These are phyloP conservation scores for Lethocerus indicus DNA, from an alignment of 1,140 invertebrate genomes.

Conservation along the genomic window DNA sequence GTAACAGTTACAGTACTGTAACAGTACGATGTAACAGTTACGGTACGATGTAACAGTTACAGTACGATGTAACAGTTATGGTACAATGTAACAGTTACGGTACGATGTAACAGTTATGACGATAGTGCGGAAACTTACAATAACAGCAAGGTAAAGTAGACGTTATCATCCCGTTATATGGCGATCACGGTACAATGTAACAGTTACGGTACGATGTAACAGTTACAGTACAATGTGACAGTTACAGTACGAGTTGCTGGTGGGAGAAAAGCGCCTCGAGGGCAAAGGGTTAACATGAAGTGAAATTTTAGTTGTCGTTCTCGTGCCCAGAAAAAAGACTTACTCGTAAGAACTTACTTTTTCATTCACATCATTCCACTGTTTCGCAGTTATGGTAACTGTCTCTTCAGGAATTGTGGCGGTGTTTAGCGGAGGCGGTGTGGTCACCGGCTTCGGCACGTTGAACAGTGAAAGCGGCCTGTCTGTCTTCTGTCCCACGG, in stretches of 20 bases:
- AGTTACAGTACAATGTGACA: not conserved
- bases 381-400: slow-evolving; percentile 10
- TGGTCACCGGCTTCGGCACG: not conserved
- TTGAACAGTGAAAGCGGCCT: slow-evolving; percentile 2
- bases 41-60: no score
- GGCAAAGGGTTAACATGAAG: not conserved
- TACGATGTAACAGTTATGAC: no score
- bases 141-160: no score
- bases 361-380: slow-evolving; percentile 15
- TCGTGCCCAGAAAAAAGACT: not conserved
- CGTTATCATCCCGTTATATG: no score
- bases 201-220: not conserved
- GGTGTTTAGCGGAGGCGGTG: slow-evolving; percentile 3
- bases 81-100: no score
- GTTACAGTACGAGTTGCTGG: not conserved
- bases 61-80: no score
- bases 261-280: not conserved
- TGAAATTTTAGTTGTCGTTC: not conserved
- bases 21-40: no score
- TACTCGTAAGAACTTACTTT: slow-evolving; percentile 10
- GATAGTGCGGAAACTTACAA: no score
- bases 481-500: not conserved
- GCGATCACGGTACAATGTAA: no score
- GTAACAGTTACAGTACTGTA: no score
- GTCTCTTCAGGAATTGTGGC: slow-evolving; percentile 8